Conservation (phyloP, 2,113 vertebrate genomes). For the Daboia siamensis region DNA sequence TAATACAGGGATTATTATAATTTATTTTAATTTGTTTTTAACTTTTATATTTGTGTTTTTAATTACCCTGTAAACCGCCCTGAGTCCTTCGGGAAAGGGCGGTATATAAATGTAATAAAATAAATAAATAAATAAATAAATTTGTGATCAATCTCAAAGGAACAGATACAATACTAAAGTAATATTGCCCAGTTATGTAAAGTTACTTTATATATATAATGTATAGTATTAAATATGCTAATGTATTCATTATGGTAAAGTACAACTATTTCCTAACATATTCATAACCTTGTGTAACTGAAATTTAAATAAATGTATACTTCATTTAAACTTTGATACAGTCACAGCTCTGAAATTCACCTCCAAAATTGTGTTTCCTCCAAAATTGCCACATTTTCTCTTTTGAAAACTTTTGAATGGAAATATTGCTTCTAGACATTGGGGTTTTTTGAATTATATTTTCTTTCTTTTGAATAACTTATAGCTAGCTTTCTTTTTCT, state of each 20-base stretch:
- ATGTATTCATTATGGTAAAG: not conserved
- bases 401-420: not conserved
- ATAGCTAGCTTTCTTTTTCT: not conserved
- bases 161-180: not conserved
- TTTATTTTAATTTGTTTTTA: no score
- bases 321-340: not conserved
- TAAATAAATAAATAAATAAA: no score
- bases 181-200: no score
- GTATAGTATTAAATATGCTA: not conserved
- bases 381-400: not conserved
- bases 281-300: not conserved
- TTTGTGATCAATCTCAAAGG: not conserved
- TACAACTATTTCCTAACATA: not conserved
- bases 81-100: no score
- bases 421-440: not conserved
- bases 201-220: no score
- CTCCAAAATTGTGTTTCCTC: not conserved
- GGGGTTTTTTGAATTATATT: not conserved
- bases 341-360: not conserved
- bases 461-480: not conserved
- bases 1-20: no score
- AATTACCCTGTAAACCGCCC: no score
- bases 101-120: no score
- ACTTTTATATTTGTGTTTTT: no score
- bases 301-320: not conserved